Base-by-base conservation (phyloP, 2,797 vertebrate species). In the Emydoidea blandingii region DNA sequence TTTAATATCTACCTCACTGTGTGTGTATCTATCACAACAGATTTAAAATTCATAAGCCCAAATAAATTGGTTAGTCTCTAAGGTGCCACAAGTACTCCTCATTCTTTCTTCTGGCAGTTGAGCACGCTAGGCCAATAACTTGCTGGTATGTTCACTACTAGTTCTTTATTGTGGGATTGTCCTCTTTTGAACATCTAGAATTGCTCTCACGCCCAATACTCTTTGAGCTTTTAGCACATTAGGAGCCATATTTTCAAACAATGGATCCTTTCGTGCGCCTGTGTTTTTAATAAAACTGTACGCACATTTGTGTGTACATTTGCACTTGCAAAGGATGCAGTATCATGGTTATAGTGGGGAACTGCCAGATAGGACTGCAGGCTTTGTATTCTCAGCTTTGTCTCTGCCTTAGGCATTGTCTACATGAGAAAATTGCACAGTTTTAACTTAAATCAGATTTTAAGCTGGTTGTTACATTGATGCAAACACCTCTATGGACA, bases 301-400 rank as follows among this genome's bases (percentile, higher is more conserved):
- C 9, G 76, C 1, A 1, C 56, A 78, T 12, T 78, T 85, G 76
- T 87, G 76, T 57, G 9, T 1, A 62, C 4, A 1, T 53, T 12
- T 1, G 3, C 83, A 11, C n/a, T 80, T 91, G 89, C 47, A 23
- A 59, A 74, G 87, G 25, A 5, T 37, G 52, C 65, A 81, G 84
- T 31, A 14, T 85, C 74, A 3, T 81, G 37, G 1, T 57, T 1
- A 41, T 25, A 12, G 79, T 27, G 85, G 44, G 82, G 34, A 62
- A 83, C 81, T 84, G 91, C 88, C 54, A 14, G 80, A 62, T 87
- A 90, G 84, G 93, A 82, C 82, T 81, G 37, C 41, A 68, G 80
- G 84, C 94, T 92, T 54, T 85, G 84, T 92, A 96, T 96, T 95
- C 91, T 93, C 93, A 94, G 86, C 53, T 91, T 57, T 93, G 54